Evolutionary conservation across 2,113 vertebrate genomes (phyloP), one percentile per base, ranked within the genome.

Genomic region (Strigops habroptila): DNA sequence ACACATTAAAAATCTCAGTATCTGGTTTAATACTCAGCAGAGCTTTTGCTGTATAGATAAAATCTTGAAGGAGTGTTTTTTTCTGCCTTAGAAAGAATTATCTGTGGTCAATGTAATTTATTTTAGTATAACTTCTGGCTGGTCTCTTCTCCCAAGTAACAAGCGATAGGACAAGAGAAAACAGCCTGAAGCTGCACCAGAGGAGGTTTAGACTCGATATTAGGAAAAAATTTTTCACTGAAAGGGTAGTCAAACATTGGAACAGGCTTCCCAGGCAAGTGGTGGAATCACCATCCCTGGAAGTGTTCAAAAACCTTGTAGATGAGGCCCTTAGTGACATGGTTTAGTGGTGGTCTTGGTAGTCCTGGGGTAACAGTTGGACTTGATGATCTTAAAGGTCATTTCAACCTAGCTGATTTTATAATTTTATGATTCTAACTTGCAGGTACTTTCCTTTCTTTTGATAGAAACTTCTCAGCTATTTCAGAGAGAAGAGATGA

Each of bases 1-100:
- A 85, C 25, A 78, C 79, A 91, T 35, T 91, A 82, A 84, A 96
- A 94, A 59, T 91, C 59, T 91, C 75, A 82, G 93, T 41, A 90
- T 74, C n/a, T 89, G 44, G 17, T 81, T 91, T 94, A 82, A 93
- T 79, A 43, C 70, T 51, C 37, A 84, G 64, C 46, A 96, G 53
- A 96, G 7, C 17, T 87, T 79, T 62, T 74, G 10, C 12, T 75
- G 27, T 19, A 62, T 12, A 59, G 30, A 76, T 87, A 64, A 71
- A 89, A 68, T 51, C 44, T 88, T n/a, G 6, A 83, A 49, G 63
- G 10, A n/a, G 12, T 68, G 18, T 59, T 33, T 83, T 70, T 18
- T 79, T 74, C n/a, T 44, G 8, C 18, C 23, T 78, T 83, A 82
- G 39, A 82, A 69, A 81, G 1, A 70, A 70, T 59, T 77, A 48